phyloP scores from a whole-genome alignment of 2,888 invertebrate genomes.

The Drosophila multiciliata region DNA sequence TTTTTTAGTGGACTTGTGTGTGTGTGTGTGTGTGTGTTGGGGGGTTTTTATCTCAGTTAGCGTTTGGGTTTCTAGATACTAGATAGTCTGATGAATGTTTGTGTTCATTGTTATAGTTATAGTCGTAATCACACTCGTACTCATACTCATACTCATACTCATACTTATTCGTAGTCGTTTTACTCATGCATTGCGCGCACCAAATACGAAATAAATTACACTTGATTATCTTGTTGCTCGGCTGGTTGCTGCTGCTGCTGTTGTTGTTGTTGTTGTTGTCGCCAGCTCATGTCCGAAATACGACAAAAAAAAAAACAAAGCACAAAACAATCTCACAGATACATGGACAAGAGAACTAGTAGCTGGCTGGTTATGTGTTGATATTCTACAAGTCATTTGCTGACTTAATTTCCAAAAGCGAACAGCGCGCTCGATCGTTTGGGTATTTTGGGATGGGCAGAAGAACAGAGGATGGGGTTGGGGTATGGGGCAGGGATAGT shows the following conservation, averaged over 20 bases:
- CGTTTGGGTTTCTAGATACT: constrained; percentile 33
- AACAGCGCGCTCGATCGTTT: constrained; percentile 54
- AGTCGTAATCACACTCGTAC: constrained; percentile 13
- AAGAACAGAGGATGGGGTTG: neutral
- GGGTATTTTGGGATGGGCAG: constrained; percentile 10
- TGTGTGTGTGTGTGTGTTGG: neutral
- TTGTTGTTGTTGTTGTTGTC: constrained; percentile 41
- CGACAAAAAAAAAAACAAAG: constrained; percentile 33
- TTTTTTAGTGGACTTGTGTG: neutral
- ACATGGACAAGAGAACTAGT: constrained; percentile 35
- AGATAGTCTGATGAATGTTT: constrained; percentile 36
- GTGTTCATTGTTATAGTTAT: constrained; percentile 14
- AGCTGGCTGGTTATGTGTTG: constrained; percentile 45
- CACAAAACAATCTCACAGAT: constrained; percentile 51
- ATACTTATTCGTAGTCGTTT: constrained; percentile 48
- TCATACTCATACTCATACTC: constrained; percentile 21
- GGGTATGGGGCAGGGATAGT: neutral
- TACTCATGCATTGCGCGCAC: constrained; percentile 73
- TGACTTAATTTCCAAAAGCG: constrained; percentile 81
- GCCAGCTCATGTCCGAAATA: constrained; percentile 58
- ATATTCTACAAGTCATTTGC: constrained; percentile 84
- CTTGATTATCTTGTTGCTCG: constrained; percentile 82
- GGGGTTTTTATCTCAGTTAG: constrained; percentile 17
- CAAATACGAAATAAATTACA: constrained; percentile 83
- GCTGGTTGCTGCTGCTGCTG: constrained; percentile 41